Evolutionary conservation across 2,113 vertebrate species (phyloP), one percentile per base, ranked within the genome.

Genomic region (Ctenomys sociabilis): DNA sequence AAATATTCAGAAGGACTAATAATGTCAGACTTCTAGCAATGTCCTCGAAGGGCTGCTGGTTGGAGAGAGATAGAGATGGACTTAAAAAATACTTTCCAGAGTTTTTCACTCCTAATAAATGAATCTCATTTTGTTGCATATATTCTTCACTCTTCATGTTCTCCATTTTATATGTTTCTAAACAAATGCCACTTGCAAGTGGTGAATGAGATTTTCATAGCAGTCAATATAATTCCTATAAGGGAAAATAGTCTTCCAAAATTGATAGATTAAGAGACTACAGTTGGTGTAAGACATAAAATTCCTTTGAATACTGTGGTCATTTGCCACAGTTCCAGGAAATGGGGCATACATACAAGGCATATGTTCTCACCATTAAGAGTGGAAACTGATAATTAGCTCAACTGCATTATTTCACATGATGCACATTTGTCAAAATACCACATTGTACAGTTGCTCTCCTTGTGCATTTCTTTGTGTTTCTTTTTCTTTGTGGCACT

Each of bases 111-210:
- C 22, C 61, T 85, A 96, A 93, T 61, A 96, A 96, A 85, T 88
- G 84, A 91, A 78, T 30, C 28, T 28, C 40, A 80, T 95, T 97
- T 97, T 90, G 70, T 6, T 93, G 88, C 95, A 91, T 73, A 77
- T 81, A 90, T 30, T 78, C 85, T 72, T 94, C 88, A 85, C 75
- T 95, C 85, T 80, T 86, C 52, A 72, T 72, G 92, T 43, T 81
- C 54, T 66, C 73, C 59, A 68, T 90, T 96, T 98, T 68, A 16
- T 78, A 40, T 63, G 70, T 96, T 95, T 97, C 90, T 86, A 85
- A 95, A 82, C 7, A 87, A 94, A 93, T 95, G 78, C 57, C 86
- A 91, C 89, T 90, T 95, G 7, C 52, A 80, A 90, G 77, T 70
- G 72, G 54, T 54, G 95, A 32, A 91, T 97, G 66, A 94, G 87